phyloP scores from a whole-genome alignment of 2,113 vertebrate genomes.

The Rhagologus leucostigma region DNA sequence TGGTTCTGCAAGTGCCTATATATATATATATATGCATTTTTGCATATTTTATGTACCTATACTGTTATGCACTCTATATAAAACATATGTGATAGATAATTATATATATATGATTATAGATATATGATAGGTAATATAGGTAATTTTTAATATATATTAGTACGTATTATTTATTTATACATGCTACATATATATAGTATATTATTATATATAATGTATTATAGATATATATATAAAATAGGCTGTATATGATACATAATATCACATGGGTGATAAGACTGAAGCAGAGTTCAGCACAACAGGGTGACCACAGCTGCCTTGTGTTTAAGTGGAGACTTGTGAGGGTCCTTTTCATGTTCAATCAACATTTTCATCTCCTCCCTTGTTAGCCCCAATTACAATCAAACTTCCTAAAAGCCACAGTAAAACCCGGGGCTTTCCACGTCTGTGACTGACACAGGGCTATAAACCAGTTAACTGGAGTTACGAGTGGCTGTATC shows the following conservation, averaged over 20 bases:
- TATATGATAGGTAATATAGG: neutral
- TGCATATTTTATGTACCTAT: neutral
- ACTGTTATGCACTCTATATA: neutral
- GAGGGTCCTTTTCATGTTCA: neutral
- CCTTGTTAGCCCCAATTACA: neutral
- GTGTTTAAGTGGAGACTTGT: too few species aligned
- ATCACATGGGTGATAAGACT: neutral
- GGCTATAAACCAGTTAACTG: neutral
- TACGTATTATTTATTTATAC: neutral
- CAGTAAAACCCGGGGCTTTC: neutral
- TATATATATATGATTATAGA: neutral
- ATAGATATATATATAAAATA: neutral
- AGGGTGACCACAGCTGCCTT: neutral
- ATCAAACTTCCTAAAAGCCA: neutral
- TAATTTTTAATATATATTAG: neutral
- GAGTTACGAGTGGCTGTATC: neutral
- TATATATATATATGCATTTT: too few species aligned
- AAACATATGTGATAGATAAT: neutral
- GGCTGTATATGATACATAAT: neutral
- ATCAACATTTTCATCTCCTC: neutral
- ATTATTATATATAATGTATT: neutral
- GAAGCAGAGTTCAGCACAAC: neutral
- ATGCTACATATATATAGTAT: neutral
- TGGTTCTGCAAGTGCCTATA: neutral
- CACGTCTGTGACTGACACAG: rapidly evolving